Conservation (phyloP, 2,888 invertebrate species). For the Leucania comma region DNA sequence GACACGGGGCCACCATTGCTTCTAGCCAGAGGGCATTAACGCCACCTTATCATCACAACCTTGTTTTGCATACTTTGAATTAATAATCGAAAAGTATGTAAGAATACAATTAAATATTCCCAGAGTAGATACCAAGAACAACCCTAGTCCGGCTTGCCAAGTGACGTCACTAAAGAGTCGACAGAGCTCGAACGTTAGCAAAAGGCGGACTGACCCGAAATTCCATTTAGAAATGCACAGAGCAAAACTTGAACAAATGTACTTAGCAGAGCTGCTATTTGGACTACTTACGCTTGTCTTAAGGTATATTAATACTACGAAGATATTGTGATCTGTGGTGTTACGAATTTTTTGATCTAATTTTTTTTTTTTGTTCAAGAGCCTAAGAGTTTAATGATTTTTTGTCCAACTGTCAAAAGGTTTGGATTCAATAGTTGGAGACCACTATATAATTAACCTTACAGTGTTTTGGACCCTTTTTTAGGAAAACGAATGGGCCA, state of each 20-base stretch:
- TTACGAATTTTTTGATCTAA: neutral
- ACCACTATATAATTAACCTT: too few relatives aligned
- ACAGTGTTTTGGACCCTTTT: too few relatives aligned
- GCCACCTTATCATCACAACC: neutral
- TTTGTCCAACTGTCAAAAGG: too few relatives aligned
- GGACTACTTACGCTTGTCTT: neutral
- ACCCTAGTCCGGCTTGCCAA: conserved; percentile 37
- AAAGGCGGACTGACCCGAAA: conserved; percentile 77
- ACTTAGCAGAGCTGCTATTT: conserved; percentile 9
- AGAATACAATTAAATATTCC: neutral
- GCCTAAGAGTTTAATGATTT: too few relatives aligned
- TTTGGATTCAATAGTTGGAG: too few relatives aligned
- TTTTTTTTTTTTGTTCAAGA: too few relatives aligned
- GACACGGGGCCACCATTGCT: too few relatives aligned
- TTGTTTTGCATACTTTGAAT: neutral
- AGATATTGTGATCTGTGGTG: too few relatives aligned
- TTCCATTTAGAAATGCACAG: conserved; percentile 72
- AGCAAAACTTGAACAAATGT: conserved; percentile 30
- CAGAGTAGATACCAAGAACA: conserved; percentile 16
- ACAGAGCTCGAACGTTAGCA: conserved; percentile 74
- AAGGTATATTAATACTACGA: neutral
- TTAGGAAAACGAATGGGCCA: too few relatives aligned
- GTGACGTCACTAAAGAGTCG: conserved; percentile 70
- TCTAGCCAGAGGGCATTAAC: neutral
- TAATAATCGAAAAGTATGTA: neutral